Evolutionary conservation across 2,113 vertebrate genomes (phyloP).

Genomic region (Semnornis frantzii): DNA sequence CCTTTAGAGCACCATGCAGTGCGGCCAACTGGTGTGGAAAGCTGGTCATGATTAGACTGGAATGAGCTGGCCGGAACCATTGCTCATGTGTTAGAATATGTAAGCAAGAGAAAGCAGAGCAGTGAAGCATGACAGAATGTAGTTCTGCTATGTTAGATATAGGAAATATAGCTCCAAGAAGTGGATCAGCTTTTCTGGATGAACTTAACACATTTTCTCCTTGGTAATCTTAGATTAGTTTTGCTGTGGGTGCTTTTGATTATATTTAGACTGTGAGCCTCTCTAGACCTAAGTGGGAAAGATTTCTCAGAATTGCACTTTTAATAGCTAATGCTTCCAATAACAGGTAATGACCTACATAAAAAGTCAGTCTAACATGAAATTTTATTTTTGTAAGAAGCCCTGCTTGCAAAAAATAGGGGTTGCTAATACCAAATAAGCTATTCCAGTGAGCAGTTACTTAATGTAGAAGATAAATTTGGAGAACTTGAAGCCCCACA

Average conservation of each 20-base stretch:
- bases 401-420: background rate
- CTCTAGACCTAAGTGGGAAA: background rate
- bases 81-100: fast-evolving
- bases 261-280: background rate
- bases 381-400: background rate
- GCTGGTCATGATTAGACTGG: background rate
- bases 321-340: background rate
- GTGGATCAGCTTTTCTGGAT: background rate
- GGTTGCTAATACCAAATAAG: background rate
- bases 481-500: background rate
- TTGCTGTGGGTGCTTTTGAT: background rate
- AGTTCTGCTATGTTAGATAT: background rate
- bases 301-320: background rate
- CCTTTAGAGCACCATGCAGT: background rate
- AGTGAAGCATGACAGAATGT: background rate
- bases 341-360: background rate
- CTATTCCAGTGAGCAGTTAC: background rate
- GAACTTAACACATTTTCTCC: background rate
- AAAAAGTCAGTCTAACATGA: too few relatives aligned
- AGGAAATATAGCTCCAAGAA: background rate
- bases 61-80: background rate
- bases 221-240: background rate
- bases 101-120: background rate
- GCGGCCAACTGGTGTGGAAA: background rate
- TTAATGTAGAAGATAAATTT: background rate